Base-by-base conservation (phyloP, 2,113 vertebrate genomes). In the Phrynosoma blainvillii region DNA sequence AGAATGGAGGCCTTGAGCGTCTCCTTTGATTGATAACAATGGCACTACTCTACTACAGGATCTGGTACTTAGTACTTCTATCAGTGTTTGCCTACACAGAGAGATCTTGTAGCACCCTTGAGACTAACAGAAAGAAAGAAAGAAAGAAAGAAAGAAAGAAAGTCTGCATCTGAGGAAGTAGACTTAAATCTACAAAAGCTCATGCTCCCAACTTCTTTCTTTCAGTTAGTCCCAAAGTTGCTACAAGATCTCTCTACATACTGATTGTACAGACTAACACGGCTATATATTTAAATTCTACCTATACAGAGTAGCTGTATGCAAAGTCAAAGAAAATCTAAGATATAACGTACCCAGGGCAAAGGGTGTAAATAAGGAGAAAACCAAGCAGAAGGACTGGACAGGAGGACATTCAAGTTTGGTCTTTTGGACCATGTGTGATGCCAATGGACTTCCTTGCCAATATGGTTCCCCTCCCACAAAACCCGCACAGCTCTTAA, bases 321-420 rank as follows among this genome's bases (percentile, higher is more conserved):
- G 54, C 85, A 40, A 40, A 25, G 68, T 18, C 27, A 76, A 62
- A 59, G 36, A 82, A 42, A 88, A 65, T 32, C 4, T 27, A 42
- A 90, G 14, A 71, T 52, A 65, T 52, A 54, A 32, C 20, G 21
- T n/a, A 25, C 8, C 23, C 4, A 23, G 52, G 54, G 62, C 10
- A 21, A 30, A 40, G 36, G 70, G 36, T 92, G 95, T 32, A 96
- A 96, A 21, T 95, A 65, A 0, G 89, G 82, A 32, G 94, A 96
- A 80, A 90, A 95, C 12, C 82, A 96, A 95, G 96, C 77, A 47
- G 36, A 85, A 8, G 40, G 30, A 32, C 59, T 23, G 75, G 52
- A 78, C 3, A 25, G 52, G 25, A 82, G 65, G 78, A 52, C 36
- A 36, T 54, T 52, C 59, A 7, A 54, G 30, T 3, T 2, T 18